Percentiles rank a stretch among this genome's conserved stretches.
Evolutionary conservation across 1,140 invertebrate genomes (phyloP).

Genomic region (Heterodera schachtii): DNA sequence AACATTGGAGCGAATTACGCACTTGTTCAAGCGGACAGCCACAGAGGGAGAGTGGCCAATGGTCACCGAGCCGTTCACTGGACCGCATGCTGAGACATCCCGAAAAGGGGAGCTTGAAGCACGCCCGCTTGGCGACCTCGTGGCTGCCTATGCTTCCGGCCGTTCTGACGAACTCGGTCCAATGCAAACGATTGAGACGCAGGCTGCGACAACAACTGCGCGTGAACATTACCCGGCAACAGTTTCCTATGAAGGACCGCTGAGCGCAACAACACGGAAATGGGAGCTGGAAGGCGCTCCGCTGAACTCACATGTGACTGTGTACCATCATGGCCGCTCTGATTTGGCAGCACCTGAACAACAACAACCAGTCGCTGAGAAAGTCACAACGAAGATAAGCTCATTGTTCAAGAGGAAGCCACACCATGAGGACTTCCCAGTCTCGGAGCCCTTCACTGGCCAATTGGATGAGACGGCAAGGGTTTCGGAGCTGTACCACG

Average conservation of each 20-base stretch:
- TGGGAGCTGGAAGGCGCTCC: background rate
- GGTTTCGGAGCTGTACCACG: constrained; percentile 6
- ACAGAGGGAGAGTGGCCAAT: constrained; percentile 11
- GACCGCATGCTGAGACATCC: constrained; percentile 27
- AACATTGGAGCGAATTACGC: background rate
- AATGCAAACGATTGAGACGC: background rate
- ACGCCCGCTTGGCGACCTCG: constrained; percentile 18
- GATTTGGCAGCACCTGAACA: constrained; percentile 9
- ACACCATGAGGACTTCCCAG: constrained; percentile 35
- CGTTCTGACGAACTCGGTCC: constrained; percentile 24
- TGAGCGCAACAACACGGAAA: constrained; percentile 1
- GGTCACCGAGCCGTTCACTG: constrained; percentile 16
- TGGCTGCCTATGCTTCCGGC: constrained; percentile 37
- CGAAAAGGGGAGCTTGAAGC: constrained; percentile 10
- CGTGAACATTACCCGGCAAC: background rate
- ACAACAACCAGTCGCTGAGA: background rate
- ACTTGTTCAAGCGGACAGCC: constrained; percentile 19
- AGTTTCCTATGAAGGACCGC: constrained; percentile 12
- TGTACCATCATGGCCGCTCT: constrained; percentile 16
- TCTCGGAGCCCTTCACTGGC: constrained; percentile 10
- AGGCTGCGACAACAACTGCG: background rate
- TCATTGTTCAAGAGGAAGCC: constrained; percentile 21
- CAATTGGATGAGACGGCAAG: constrained; percentile 15
- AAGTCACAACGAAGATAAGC: constrained; percentile 11
- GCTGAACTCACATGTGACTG: background rate